Base-by-base conservation (phyloP, 92 coral and sea anemone genomes). In the Porites rus region DNA sequence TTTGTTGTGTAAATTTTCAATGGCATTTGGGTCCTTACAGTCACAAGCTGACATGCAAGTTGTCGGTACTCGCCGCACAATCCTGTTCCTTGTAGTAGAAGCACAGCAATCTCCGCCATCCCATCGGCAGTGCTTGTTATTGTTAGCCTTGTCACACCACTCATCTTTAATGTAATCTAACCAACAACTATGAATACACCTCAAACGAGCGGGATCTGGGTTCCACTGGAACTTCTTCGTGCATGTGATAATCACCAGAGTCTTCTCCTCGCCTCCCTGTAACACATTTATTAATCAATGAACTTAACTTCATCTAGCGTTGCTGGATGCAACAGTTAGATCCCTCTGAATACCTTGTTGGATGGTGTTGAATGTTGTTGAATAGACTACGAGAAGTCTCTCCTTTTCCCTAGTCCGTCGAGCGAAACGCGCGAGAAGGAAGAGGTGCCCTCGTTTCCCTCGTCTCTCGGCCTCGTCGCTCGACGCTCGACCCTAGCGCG, bases 51-150 rank as follows among this genome's bases (percentile, higher is more conserved):
- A 25, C 11, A 11, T 75, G 64, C 96, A 90, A 20, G 53, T 17
- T 4, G 11, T 67, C 7, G 91, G 92, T 68, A 68, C 38, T 1
- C 74, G 77, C 13, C 25, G 77, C 11, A 88, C 90, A 21, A 53
- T 62, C 22, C 93, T 80, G 21, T 85, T 60, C 50, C 43, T 79
- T 0, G 92, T 17, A 14, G 94, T 89, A 6, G 98, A 92, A 10
- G 78, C 83, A 65, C 99, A 96, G 73, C 99, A 96, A 74, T 96
- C 99, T 11, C 99, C 99, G 51, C 90, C 96, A 38, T 96, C 99
- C 91, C 94, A 96, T 8, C 94, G 89, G 76, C 99, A 96, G 79
- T 96, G 98, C 43, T 84, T 82, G 77, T 95, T 95, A 77, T 96
- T 95, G 88, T 94, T 92, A 8, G 4, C 51, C 9, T 63, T 51